Evolutionary conservation across 2,888 invertebrate species (phyloP).

Genomic region (Syrista parreyssii): DNA sequence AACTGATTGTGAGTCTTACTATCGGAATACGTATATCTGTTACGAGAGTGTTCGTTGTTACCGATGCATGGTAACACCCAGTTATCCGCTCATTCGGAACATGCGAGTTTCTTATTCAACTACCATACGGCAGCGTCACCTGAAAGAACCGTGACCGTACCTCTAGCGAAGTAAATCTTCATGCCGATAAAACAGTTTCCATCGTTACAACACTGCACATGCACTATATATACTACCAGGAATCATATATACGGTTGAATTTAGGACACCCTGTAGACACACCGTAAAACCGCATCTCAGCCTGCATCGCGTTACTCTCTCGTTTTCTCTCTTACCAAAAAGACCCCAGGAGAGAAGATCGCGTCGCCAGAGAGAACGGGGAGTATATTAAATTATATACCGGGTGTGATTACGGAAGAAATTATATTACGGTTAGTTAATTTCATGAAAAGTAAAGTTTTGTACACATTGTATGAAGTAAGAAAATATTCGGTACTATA

Average conservation of each 20-base stretch:
- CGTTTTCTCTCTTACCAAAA: not conserved
- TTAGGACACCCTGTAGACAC: not conserved
- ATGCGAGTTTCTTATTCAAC: not conserved
- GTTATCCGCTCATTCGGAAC: not conserved
- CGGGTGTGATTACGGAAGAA: not conserved
- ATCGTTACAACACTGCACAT: not conserved
- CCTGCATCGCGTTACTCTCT: not conserved
- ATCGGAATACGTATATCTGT: not conserved
- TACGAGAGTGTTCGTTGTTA: not conserved
- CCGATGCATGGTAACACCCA: not conserved
- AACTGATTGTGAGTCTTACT: not conserved
- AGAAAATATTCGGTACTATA: not conserved
- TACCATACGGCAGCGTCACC: not conserved
- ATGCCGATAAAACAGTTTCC: not conserved
- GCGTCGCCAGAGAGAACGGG: not conserved
- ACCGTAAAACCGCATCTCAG: not conserved
- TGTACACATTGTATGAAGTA: not conserved
- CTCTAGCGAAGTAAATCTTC: not conserved
- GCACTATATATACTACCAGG: not conserved
- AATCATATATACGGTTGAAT: not conserved
- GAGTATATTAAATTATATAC: not conserved
- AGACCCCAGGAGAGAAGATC: not conserved
- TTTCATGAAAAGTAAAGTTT: not conserved
- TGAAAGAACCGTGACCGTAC: not conserved
- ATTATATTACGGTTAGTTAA: not conserved